Evolutionary conservation across 2,797 vertebrate genomes (phyloP).

Genomic region (Oryzias sinensis): DNA sequence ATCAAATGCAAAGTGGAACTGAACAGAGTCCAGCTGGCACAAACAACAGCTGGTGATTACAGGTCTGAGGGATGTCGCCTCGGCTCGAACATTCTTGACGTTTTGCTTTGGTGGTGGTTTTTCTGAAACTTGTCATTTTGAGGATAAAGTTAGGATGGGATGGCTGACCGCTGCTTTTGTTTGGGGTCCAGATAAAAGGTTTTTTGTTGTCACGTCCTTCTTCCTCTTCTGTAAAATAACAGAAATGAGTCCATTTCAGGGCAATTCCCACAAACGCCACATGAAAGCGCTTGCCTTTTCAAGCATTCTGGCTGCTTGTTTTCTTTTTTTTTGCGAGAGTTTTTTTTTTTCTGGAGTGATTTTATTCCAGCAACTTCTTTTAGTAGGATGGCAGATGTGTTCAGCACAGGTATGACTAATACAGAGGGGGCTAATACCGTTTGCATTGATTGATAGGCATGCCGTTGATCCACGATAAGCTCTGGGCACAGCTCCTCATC

Average conservation of each 20-base stretch:
- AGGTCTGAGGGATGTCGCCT: conserved; percentile 42
- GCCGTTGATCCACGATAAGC: conserved; percentile 59
- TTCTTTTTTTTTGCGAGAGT: too few relatives aligned
- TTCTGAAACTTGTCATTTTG: conserved; percentile 49
- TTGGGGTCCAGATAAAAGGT: conserved; percentile 42
- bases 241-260: conserved; percentile 7
- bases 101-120: conserved; percentile 51
- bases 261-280: conserved; percentile 29
- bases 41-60: conserved; percentile 57
- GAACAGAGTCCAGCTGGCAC: conserved; percentile 25
- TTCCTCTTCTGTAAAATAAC: not conserved
- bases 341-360: too few relatives aligned
- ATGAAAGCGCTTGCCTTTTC: conserved; percentile 21
- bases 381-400: conserved; percentile 17
- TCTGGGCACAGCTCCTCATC: conserved; percentile 36
- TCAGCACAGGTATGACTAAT: conserved; percentile 33
- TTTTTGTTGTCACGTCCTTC: conserved; percentile 37
- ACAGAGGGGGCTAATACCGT: conserved; percentile 35
- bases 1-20: not conserved
- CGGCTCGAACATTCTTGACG: conserved; percentile 53
- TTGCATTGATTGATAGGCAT: conserved; percentile 47
- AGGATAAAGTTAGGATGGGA: conserved; percentile 53
- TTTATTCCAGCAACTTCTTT: not conserved
- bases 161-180: conserved; percentile 45
- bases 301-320: conserved; percentile 7